Conservation (phyloP, 2,113 vertebrate genomes). For the Poeciliopsis prolifica region DNA sequence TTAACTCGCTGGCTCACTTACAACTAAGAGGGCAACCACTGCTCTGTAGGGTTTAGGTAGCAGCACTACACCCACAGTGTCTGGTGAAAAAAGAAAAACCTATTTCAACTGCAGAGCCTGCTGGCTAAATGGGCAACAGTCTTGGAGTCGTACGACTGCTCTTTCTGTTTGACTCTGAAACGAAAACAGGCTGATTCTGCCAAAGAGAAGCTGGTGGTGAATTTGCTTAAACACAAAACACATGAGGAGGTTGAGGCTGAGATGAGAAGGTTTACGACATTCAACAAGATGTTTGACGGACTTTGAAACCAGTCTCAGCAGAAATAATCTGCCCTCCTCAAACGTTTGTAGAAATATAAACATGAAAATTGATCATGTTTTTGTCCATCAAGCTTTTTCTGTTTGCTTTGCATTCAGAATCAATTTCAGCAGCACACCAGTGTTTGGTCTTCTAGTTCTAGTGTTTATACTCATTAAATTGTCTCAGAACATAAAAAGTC, state of each 20-base stretch:
- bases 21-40: not conserved
- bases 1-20: not conserved
- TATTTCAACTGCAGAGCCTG: not conserved
- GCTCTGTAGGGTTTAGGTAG: not conserved
- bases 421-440: not conserved
- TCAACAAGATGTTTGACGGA: conserved; percentile 29
- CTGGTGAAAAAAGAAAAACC: not conserved
- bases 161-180: conserved; percentile 3
- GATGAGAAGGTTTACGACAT: conserved; percentile 2
- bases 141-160: conserved; percentile 7
- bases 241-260: not conserved
- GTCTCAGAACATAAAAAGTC: not conserved
- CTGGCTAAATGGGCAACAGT: not conserved
- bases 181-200: conserved; percentile 43
- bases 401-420: not conserved
- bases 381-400: not conserved
- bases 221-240: conserved; percentile 49
- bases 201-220: conserved; percentile 46
- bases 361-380: conserved; percentile 5
- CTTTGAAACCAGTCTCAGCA: conserved; percentile 12
- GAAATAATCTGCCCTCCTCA: too few species aligned
- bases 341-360: conserved; percentile 1
- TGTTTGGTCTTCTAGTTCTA: not conserved
- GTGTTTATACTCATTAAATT: not conserved
- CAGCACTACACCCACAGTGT: conserved; percentile 1